Evolutionary conservation across 2,113 vertebrate genomes (phyloP), one percentile per base, ranked within the genome.

Genomic region (Halichoerus grypus): DNA sequence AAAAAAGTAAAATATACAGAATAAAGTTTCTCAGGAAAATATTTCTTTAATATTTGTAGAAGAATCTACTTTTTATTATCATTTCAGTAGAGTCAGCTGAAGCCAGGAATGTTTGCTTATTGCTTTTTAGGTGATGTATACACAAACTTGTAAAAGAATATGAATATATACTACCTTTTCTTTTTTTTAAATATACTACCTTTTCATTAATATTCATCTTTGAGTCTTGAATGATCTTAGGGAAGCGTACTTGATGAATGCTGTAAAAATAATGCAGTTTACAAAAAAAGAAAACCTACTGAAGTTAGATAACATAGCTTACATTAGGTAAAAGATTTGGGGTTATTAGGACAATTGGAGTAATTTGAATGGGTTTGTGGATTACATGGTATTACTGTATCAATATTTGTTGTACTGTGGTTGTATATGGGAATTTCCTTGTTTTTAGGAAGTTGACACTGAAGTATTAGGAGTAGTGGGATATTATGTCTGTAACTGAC

Each of bases 191-290:
- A 14, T 36, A n/a, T 87, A 63, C 4, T 67, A 79, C 11, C 14
- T 80, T 81, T 96, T 94, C 61, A 14, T 76, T 86, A 84, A 46
- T 95, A 16, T 69, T 91, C 1, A 42, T 81, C 65, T 84, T 63
- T 86, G 31, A 93, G 33, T 39, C 51, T 92, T 90, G 21, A 74
- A 28, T 65, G n/a, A 57, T 76, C 3, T 84, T 94, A 79, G 57
- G 85, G 81, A 91, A 69, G 13, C 10, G 90, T 91, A 88, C 67
- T 83, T 90, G 55, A 33, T 91, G 53, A 87, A 71, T 93, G 57
- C 16, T 82, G 0, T 80, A 82, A 83, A 57, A 79, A 86, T 42
- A 95, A n/a, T 59, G 24, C 13, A 81, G 0, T 36, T 94, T 93
- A 59, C 7, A 53, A 24, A 61, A 93, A 91, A 86, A 82, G 22